phyloP scores from a whole-genome alignment of 2,113 vertebrate genomes.

The Arvicanthis niloticus region DNA sequence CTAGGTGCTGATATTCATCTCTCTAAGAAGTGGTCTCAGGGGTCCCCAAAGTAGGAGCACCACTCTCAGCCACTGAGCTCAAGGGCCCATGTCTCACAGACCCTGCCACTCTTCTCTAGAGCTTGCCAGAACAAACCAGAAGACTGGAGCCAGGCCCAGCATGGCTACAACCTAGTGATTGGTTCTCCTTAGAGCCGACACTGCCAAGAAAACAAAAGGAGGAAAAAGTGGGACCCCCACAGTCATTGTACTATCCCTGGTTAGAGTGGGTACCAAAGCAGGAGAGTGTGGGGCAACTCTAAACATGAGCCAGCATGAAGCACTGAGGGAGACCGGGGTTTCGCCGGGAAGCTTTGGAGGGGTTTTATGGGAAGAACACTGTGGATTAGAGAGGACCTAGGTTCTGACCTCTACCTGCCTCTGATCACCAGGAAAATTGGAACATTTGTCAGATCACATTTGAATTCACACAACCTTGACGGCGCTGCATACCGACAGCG shows the following conservation, averaged over 20 bases:
- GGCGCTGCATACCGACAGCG: rapidly evolving
- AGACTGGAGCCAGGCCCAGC: rapidly evolving
- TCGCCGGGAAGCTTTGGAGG: rapidly evolving
- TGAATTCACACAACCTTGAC: neutral
- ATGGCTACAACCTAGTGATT: neutral
- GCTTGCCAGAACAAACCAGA: neutral
- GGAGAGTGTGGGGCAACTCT: too few relatives aligned
- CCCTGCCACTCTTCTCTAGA: rapidly evolving
- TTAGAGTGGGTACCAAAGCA: rapidly evolving
- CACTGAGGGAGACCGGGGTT: rapidly evolving
- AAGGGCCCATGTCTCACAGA: neutral
- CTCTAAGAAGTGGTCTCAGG: neutral
- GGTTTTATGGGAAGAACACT: too few relatives aligned
- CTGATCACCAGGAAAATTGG: neutral
- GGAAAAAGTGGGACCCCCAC: rapidly evolving
- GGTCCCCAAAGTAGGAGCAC: neutral
- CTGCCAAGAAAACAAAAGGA: neutral
- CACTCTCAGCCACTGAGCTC: too few relatives aligned
- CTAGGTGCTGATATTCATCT: neutral
- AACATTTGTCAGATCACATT: neutral
- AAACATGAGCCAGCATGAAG: rapidly evolving
- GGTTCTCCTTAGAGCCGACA: rapidly evolving
- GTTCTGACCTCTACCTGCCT: neutral
- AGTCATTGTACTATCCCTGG: rapidly evolving
- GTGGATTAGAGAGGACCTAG: neutral